Evolutionary conservation across 2,888 invertebrate genomes (phyloP), one percentile per base, ranked within the genome.

Genomic region (Proisotoma minuta): DNA sequence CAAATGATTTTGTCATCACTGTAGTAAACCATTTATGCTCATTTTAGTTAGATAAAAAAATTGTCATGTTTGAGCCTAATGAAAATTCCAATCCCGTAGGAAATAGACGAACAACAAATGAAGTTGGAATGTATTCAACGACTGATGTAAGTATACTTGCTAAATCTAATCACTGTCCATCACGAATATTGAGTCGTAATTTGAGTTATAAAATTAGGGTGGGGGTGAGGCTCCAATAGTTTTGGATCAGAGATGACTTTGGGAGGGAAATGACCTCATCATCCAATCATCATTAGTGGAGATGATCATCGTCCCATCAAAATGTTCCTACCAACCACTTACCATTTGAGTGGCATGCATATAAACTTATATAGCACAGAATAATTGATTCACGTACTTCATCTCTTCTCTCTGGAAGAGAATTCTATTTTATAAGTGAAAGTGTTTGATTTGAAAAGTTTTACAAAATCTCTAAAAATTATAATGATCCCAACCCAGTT

Each of bases 221-320:
- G 43, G 18, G 43, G 5, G 43, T 18, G 20, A 43, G 18, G 43
- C 4, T 12, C 43, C 43, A 20, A 43, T 12, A 20, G 20, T 18
- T 43, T 43, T n/a, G 18, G 43, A 43, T 5, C 18, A 43, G 43
- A 18, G 43, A 43, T 43, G 20, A 43, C 20, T 15, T 34, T 54
- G 20, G 18, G 23, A 22, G 29, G 29, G 53, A 54, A 54, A 34
- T n/a, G 29, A 34, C 53, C 39, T 39, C 22, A 54, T 54, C 39
- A 54, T 54, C 39, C 24, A 27, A 54, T 54, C 53, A 29, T 54
- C 22, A 54, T 54, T 54, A 54, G 20, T 10, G 22, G 8, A 8
- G 15, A 34, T 15, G 15, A 15, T 27, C n/a, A 52, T 2, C 18
- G 20, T 34, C 34, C 15, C 34, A 34, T 34, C 34, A n/a, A n/a